Conservation (phyloP, 2,888 invertebrate genomes). For the Busseola fusca region DNA sequence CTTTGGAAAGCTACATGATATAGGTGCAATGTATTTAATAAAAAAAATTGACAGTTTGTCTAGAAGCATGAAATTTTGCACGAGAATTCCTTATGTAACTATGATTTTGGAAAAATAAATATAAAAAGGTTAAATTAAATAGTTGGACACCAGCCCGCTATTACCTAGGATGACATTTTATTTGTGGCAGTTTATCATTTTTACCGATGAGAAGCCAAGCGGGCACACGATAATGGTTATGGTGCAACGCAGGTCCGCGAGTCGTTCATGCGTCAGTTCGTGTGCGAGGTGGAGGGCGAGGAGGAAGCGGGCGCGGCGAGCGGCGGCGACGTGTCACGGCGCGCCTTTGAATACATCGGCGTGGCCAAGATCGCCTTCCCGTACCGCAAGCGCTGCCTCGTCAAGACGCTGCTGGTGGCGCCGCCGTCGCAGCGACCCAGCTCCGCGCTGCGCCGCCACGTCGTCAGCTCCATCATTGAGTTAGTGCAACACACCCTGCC, state of each 20-base stretch:
- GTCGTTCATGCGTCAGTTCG: slow-evolving; percentile 99
- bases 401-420: slow-evolving; percentile 94
- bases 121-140: neutral
- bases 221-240: neutral
- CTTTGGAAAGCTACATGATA: no score
- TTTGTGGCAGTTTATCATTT: neutral
- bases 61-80: neutral
- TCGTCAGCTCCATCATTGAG: slow-evolving; percentile 96
- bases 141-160: no score
- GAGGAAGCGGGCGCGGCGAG: slow-evolving; percentile 87
- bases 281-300: slow-evolving; percentile 95
- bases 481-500: slow-evolving; percentile 74
- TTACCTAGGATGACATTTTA: neutral
- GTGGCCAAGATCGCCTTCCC: slow-evolving; percentile 84
- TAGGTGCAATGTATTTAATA: no score
- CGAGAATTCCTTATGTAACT: neutral
- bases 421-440: slow-evolving; percentile 95
- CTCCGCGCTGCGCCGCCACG: slow-evolving; percentile 93
- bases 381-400: slow-evolving; percentile 95
- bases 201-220: no score
- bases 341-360: slow-evolving; percentile 83
- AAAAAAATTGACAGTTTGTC: no score
- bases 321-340: slow-evolving; percentile 73
- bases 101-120: neutral
- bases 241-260: slow-evolving; percentile 90